Base-by-base conservation (phyloP, 2,797 vertebrate species). In the Heliangelus exortis region DNA sequence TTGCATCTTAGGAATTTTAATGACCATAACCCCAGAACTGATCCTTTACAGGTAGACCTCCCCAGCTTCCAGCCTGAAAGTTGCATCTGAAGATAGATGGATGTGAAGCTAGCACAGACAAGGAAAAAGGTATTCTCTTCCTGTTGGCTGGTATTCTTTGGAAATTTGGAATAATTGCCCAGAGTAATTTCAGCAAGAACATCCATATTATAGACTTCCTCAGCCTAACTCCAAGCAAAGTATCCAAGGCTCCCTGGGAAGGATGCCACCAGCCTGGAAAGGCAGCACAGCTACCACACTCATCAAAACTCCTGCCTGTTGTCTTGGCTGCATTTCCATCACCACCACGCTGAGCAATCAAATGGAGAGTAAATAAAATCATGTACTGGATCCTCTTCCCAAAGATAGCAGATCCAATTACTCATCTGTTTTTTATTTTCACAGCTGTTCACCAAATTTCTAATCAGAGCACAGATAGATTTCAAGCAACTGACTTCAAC, bases 371-470 rank as follows among this genome's bases (percentile, higher is more conserved):
- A 93, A 92, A 91, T 74, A 78, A 96, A 96, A 39, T 18, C n/a
- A 13, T 25, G 54, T 54, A 23, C 57, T 86, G 41, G 58, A 65
- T 82, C 80, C 41, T 54, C 23, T 68, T 95, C 87, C 90, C 94
- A 95, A 90, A 96, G 79, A 86, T 10, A 87, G 63, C 36, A 83
- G n/a, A 53, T 86, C 87, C 84, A 93, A 25, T 74, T 82, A 63
- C 16, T 76, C 88, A 62, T 79, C 29, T 61, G 63, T 2, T 85
- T 67, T 85, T 82, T 4, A 83, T 69, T 95, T 89, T 93, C 90
- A 91, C 88, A 97, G 89, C 59, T 90, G 83, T 43, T 96, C 74
- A 62, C 50, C 17, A 16, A 25, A 48, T 62, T 93, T 86, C 85
- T 59, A 81, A 85, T 67, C 39, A 92, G 57, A 77, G 34, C 16